These are phyloP conservation scores for Luehdorfia chinensis DNA, from an alignment of 1,140 invertebrate genomes.

Conservation along the genomic window DNA sequence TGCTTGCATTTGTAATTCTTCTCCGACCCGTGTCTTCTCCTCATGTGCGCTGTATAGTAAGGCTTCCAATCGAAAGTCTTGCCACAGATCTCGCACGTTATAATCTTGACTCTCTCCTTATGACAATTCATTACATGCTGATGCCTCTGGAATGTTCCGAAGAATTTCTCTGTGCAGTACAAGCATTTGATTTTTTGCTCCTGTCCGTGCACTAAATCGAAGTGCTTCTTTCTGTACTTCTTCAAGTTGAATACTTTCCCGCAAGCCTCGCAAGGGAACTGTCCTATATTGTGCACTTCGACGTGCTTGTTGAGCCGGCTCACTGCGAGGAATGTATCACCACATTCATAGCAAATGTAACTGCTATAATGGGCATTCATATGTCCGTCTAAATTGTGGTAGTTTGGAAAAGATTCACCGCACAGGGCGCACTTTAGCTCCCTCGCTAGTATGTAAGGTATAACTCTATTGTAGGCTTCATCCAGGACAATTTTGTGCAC, in stretches of 20 bases:
- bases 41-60: slow-evolving; percentile 43
- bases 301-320: slow-evolving; percentile 44
- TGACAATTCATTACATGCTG: slow-evolving; percentile 37
- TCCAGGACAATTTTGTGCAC: slow-evolving; percentile 38
- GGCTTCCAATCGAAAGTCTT: slow-evolving; percentile 40
- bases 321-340: slow-evolving; percentile 44
- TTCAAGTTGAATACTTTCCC: slow-evolving; percentile 45
- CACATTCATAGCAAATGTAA: slow-evolving; percentile 54
- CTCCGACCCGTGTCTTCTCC: slow-evolving; percentile 30
- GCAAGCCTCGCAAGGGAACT: slow-evolving; percentile 39
- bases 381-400: slow-evolving; percentile 45
- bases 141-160: slow-evolving; percentile 30
- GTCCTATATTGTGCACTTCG: slow-evolving; percentile 38
- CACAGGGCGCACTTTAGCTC: slow-evolving; percentile 46
- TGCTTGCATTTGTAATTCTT: slow-evolving; percentile 32
- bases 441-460: slow-evolving; percentile 40
- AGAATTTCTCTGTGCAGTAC: slow-evolving; percentile 41
- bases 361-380: slow-evolving; percentile 62
- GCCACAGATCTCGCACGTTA: slow-evolving; percentile 50
- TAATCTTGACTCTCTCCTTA: slow-evolving; percentile 35
- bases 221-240: slow-evolving; percentile 44
- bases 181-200: slow-evolving; percentile 35
- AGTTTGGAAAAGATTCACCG: slow-evolving; percentile 33
- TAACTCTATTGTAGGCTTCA: slow-evolving; percentile 38
- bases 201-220: slow-evolving; percentile 33